Conservation (phyloP, 2,888 invertebrate genomes). For the Phortica magna region DNA sequence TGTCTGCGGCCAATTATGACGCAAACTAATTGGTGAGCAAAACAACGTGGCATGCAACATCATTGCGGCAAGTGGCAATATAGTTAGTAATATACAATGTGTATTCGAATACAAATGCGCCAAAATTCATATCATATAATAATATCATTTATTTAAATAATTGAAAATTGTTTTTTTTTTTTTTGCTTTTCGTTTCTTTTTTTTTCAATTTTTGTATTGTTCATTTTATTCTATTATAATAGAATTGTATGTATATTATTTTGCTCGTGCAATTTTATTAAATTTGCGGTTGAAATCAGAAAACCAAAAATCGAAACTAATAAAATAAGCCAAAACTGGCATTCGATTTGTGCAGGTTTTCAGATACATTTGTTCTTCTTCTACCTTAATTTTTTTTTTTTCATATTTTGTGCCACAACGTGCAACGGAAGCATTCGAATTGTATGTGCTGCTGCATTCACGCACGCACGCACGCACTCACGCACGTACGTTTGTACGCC, state of each 20-base stretch:
- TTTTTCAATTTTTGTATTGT: not conserved
- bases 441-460: slow-evolving; percentile 6
- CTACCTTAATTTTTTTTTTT: not conserved
- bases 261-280: not conserved
- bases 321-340: slow-evolving; percentile 17
- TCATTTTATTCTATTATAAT: not conserved
- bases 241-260: not conserved
- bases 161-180: not conserved
- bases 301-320: slow-evolving; percentile 27
- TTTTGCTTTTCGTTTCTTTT: not conserved
- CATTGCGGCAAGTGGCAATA: not conserved
- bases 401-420: not conserved
- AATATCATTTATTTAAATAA: slow-evolving; percentile 17
- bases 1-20: not conserved
- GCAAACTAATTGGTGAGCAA: not conserved
- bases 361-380: not conserved
- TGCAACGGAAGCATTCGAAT: not conserved
- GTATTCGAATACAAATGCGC: not conserved
- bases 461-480: not conserved
- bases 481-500: not conserved
- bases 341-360: not conserved
- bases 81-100: no score
- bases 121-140: slow-evolving; percentile 7
- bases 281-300: slow-evolving; percentile 18
- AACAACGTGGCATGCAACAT: not conserved